Percentiles rank a stretch among this genome's conserved stretches.
Conservation (phyloP, 2,113 vertebrate species). For the Catharus fuscescens region DNA sequence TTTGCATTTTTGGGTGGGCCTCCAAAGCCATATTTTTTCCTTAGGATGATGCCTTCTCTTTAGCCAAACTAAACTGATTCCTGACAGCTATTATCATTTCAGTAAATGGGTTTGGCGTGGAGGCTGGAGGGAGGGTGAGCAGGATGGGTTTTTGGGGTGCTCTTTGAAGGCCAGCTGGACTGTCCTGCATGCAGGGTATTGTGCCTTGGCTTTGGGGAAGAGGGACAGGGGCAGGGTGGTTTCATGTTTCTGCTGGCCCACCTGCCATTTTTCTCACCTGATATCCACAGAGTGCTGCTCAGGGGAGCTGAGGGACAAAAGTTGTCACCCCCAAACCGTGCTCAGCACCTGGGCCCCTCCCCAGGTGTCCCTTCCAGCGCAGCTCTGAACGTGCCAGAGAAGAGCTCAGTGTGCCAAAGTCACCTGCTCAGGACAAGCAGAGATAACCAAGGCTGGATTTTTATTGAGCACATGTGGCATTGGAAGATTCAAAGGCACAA, state of each 20-base stretch:
- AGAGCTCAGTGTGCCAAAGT: background rate
- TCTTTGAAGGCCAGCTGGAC: background rate
- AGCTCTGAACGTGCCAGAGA: background rate
- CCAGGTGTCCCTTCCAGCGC: background rate
- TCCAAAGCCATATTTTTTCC: slow-evolving; percentile 32
- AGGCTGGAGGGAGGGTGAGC: background rate
- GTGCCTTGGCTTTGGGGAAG: background rate
- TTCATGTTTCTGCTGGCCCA: background rate
- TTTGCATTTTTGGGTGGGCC: slow-evolving; percentile 51
- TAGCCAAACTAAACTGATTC: slow-evolving; percentile 23
- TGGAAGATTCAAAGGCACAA: background rate
- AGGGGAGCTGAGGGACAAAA: background rate
- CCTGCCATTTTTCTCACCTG: background rate
- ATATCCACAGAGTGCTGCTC: accelerated
- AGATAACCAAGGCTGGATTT: background rate
- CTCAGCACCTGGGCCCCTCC: background rate
- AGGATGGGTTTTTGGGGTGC: background rate
- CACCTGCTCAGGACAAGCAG: background rate
- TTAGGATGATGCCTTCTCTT: slow-evolving; percentile 18
- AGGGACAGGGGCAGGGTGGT: accelerated
- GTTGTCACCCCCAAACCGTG: accelerated
- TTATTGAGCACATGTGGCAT: background rate
- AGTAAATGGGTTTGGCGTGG: background rate
- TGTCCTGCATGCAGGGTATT: background rate
- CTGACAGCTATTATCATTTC: slow-evolving; percentile 21